These are phyloP conservation scores for Myotis myotis DNA, from an alignment of 2,797 vertebrate genomes.

Conservation along the genomic window DNA sequence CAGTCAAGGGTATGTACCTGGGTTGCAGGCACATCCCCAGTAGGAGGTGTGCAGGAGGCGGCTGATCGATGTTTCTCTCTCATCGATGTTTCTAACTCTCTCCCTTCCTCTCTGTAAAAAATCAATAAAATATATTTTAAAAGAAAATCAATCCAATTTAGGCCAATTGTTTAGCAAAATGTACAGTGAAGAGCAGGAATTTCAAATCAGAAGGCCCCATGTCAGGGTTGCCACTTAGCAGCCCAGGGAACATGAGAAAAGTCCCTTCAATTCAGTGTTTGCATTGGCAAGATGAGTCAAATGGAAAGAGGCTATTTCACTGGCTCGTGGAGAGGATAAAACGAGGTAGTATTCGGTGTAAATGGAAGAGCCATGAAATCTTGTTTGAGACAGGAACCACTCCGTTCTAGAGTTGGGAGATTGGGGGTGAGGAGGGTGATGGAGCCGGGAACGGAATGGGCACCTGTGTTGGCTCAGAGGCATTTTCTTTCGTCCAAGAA, in stretches of 20 bases:
- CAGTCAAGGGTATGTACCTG: too few species aligned
- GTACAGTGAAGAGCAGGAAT: neutral
- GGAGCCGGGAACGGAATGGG: neutral
- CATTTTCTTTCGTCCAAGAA: neutral
- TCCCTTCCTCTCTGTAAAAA: too few species aligned
- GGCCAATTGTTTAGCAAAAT: neutral
- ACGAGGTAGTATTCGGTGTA: neutral
- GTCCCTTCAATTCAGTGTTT: neutral
- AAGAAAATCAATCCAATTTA: neutral
- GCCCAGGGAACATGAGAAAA: neutral
- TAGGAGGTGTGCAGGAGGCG: too few species aligned
- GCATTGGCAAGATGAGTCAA: neutral
- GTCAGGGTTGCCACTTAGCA: neutral
- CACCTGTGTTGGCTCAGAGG: neutral
- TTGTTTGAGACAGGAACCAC: neutral
- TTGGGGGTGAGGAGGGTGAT: neutral
- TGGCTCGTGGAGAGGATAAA: neutral
- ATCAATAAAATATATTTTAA: too few species aligned
- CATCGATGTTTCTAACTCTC: too few species aligned
- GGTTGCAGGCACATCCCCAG: too few species aligned
- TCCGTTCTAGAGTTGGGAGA: neutral
- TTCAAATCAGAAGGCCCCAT: neutral
- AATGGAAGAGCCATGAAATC: neutral
- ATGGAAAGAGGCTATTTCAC: neutral
- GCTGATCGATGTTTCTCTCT: too few species aligned